Percentiles rank a stretch among this genome's conserved stretches.
phyloP scores from a whole-genome alignment of 2,797 vertebrate species.

The Anniella stebbinsi region DNA sequence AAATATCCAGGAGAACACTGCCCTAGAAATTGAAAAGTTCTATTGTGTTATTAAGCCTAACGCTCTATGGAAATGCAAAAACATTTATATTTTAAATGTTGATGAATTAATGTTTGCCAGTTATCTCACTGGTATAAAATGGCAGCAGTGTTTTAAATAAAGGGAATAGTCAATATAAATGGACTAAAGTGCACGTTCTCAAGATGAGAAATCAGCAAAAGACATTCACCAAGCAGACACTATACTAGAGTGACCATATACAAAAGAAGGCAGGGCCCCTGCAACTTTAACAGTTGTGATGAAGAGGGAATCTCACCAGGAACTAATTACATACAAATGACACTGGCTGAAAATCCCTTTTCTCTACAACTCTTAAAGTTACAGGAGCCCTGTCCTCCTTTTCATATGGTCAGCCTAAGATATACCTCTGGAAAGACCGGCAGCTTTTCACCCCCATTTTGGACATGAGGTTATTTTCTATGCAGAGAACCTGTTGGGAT shows the following conservation, averaged over 20 bases:
- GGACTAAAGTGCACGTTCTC: too few relatives aligned
- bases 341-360: too few relatives aligned
- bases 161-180: neutral
- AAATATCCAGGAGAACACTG: constrained; percentile 92
- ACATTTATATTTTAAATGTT: neutral
- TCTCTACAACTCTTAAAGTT: too few relatives aligned
- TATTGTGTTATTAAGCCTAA: constrained; percentile 27
- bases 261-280: too few relatives aligned
- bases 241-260: too few relatives aligned
- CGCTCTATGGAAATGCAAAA: constrained; percentile 18
- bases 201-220: neutral
- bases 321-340: too few relatives aligned
- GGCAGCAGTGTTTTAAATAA: neutral
- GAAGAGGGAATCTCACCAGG: too few relatives aligned
- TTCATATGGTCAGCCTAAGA: too few relatives aligned
- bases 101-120: neutral
- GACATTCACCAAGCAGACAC: too few relatives aligned
- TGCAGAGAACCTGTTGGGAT: neutral
- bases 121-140: neutral
- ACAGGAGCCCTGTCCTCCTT: too few relatives aligned
- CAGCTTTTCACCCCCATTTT: neutral
- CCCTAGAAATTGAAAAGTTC: constrained; percentile 80
- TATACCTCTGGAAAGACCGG: neutral
- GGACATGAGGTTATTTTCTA: neutral
- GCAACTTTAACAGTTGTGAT: too few relatives aligned